phyloP scores from a whole-genome alignment of 2,113 vertebrate species.

The Carettochelys insculpta region DNA sequence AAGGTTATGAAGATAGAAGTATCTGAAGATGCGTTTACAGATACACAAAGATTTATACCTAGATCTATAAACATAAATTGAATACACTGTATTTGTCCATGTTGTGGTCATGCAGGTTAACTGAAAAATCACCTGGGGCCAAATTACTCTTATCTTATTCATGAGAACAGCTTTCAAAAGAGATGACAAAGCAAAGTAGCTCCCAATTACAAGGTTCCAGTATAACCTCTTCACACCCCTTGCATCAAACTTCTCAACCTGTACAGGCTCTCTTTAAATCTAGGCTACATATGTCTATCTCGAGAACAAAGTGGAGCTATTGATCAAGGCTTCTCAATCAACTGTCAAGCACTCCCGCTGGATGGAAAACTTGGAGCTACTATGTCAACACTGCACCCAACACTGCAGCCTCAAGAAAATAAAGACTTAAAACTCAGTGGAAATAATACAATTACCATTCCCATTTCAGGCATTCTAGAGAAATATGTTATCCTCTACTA shows the following conservation, averaged over 20 bases:
- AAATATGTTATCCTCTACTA: background rate
- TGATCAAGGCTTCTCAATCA: background rate
- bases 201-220: background rate
- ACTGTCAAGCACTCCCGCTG: background rate
- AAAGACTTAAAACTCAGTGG: background rate
- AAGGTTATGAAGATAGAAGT: background rate
- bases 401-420: background rate
- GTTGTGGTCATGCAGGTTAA: background rate
- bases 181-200: background rate
- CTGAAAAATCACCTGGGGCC: background rate
- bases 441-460: slow-evolving; percentile 24
- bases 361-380: background rate
- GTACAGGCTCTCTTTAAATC: background rate
- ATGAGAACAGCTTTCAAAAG: background rate
- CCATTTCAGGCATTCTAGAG: slow-evolving; percentile 1
- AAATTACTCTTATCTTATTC: background rate
- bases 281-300: background rate
- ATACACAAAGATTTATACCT: background rate
- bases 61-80: background rate
- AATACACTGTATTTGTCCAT: background rate
- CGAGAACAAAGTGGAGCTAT: background rate
- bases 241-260: background rate
- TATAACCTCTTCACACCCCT: background rate
- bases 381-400: background rate
- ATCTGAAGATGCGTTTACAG: background rate